Conservation (phyloP, 2,113 vertebrate genomes). For the Cochlearius cochlearius region DNA sequence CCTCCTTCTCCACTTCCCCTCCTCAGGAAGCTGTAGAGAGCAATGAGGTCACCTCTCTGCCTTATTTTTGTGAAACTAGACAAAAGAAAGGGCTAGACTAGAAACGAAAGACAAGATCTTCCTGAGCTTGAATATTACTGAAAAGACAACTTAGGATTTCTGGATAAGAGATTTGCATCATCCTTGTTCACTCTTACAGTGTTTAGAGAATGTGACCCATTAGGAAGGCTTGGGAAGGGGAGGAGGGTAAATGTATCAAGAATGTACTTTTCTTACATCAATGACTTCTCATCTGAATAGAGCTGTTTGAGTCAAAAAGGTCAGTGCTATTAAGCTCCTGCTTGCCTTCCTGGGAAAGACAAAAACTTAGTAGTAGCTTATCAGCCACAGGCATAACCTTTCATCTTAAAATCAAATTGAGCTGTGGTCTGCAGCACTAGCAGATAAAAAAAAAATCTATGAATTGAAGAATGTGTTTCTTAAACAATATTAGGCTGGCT, state of each 20-base stretch:
- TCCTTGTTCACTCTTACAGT: background rate
- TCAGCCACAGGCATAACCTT: background rate
- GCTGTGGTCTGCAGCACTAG: background rate
- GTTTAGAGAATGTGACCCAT: background rate
- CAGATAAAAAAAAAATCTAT: background rate
- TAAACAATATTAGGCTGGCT: background rate
- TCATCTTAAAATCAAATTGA: background rate
- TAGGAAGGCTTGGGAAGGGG: background rate
- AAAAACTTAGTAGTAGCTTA: background rate
- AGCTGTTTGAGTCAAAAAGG: background rate
- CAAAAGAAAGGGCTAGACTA: background rate
- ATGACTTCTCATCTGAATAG: background rate
- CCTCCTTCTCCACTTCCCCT: background rate
- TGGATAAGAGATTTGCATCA: background rate
- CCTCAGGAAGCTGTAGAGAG: background rate
- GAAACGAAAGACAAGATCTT: background rate
- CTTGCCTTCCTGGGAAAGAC: background rate
- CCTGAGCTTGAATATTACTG: background rate
- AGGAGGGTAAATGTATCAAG: background rate
- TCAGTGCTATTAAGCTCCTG: background rate
- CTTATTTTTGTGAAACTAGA: background rate
- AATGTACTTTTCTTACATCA: background rate
- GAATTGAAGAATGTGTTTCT: background rate
- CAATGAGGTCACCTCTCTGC: fast-evolving
- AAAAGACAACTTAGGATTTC: background rate